Evolutionary conservation across 2,888 invertebrate species (phyloP), one percentile per base, ranked within the genome.

Genomic region (Cataglyphis altisquamis): DNA sequence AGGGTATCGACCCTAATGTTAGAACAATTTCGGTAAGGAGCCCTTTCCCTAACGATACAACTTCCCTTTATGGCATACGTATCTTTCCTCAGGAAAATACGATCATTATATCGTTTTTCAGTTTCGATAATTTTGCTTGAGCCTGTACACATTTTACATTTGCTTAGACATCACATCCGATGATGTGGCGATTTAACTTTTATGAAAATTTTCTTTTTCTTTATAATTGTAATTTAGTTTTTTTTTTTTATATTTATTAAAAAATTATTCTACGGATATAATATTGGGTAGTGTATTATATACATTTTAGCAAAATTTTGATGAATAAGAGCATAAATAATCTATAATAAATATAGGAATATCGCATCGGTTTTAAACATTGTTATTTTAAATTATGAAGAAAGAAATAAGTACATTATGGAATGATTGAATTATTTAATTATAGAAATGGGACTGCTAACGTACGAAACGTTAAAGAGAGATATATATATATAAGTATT

Each of bases 1-100:
- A 91, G 91, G 84, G n/a, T 90, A 91, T 90, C 89, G 90, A 83
- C 85, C 84, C 87, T 90, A 88, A 85, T 87, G 45, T 9, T 48
- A 36, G 57, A 60, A 45, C 60, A 10, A 72, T 80, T 80, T 60
- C 41, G 55, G 21, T 48, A 48, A 63, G 39, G 25, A 66, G 12
- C 60, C 8, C 21, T 67, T 32, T n/a, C 39, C 29, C 29, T 55
- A 41, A 67, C 15, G 57, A 57, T 25, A 70, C 57, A 60, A 72
- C 72, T 62, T 72, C n/a, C 15, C 18, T 72, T 32, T 62, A 45
- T 45, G 29, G 52, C 12, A 41, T n/a, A 39, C 39, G n/a, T 78
- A 36, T 60, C 15, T 2, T 25, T 57, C 25, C n/a, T 21, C 45
- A 2, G 29, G 6, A 12, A 21, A n/a, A 25, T 67, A 4, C n/a